Evolutionary conservation across 2,888 invertebrate genomes (phyloP), one percentile per base, ranked within the genome.

Genomic region (Mesochorus sp.): DNA sequence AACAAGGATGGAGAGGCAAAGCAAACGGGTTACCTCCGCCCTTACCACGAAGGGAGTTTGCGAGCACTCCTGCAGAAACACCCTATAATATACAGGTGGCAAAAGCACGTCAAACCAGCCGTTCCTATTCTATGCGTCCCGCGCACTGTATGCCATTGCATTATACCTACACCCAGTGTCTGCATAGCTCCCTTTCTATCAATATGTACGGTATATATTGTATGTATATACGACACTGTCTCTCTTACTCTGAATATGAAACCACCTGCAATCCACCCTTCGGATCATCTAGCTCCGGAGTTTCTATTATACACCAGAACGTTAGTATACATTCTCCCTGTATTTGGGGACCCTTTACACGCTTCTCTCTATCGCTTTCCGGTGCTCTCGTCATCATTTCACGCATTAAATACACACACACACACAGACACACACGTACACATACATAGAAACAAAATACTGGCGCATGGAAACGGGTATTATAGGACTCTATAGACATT

Each of bases 201-300:
- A 14, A 5, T 24, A 34, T 39, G n/a, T n/a, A n/a, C n/a, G n/a
- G n/a, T n/a, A 53, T 39, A 24, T 24, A 37, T n/a, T 34, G 21
- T 37, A 37, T 21, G 14, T 42, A 14, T 57, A 17, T 57, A 26
- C 44, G 10, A n/a, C 24, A 47, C 39, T 51, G 34, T 26, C 21
- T 17, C 49, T 28, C 21, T 26, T 34, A 19, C 14, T 5, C 53
- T n/a, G 77, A 85, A 85, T 84, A 84, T 82, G 81, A 85, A 81
- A 83, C 84, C 84, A 81, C 80, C 81, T 82, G 81, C 64, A 39
- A 39, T 80, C 39, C 71, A 68, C 79, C 79, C 81, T 76, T 61
- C 67, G 67, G 67, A 61, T 61, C 67, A 53, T 61, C 17, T 59
- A 42, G 34, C 64, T 72, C 28, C 61, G 34, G 59, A 59, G 49